phyloP scores from a whole-genome alignment of 2,113 vertebrate species.

The Panthera uncia region DNA sequence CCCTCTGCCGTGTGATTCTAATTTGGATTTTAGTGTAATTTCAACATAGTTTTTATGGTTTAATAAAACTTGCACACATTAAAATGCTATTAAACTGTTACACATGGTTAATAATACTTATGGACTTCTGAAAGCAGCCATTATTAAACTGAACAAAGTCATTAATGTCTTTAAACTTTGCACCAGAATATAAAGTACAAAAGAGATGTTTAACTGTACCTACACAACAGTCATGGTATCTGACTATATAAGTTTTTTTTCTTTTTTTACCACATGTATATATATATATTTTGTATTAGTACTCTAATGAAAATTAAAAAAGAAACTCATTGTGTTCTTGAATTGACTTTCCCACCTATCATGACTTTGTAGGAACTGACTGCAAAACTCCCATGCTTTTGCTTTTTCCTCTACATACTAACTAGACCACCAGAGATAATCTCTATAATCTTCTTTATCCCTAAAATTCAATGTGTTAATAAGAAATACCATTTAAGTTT shows the following conservation, averaged over 20 bases:
- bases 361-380: neutral
- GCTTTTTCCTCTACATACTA: neutral
- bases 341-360: neutral
- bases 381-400: neutral
- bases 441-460: neutral
- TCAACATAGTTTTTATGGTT: conserved; percentile 66
- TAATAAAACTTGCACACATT: conserved; percentile 56
- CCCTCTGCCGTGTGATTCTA: neutral
- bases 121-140: conserved; percentile 38
- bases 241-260: neutral
- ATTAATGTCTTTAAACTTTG: conserved; percentile 62
- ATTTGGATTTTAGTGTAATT: conserved; percentile 58
- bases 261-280: neutral
- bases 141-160: conserved; percentile 60
- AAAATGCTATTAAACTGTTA: conserved; percentile 69
- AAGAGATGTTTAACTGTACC: neutral
- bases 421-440: neutral
- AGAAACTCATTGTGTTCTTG: neutral
- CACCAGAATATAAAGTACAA: conserved; percentile 34
- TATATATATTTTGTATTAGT: neutral
- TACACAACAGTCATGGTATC: neutral
- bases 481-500: neutral
- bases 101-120: conserved; percentile 67
- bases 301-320: neutral
- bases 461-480: neutral